phyloP scores from a whole-genome alignment of 2,113 vertebrate species.

The Malurus cyaneus region DNA sequence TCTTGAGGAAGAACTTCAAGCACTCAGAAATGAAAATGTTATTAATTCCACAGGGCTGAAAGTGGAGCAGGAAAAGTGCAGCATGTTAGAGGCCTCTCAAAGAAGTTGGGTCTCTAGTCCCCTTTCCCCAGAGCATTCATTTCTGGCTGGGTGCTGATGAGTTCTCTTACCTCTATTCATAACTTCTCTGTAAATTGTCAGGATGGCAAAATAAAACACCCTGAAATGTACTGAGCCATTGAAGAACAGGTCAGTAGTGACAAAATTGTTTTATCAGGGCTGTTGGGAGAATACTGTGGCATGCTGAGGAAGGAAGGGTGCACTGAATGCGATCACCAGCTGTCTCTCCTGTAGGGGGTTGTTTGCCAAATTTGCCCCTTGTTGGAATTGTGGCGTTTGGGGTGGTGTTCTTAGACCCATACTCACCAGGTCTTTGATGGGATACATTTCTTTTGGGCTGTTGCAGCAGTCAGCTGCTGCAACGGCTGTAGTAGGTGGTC shows the following conservation, averaged over 20 bases:
- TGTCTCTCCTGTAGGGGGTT: neutral
- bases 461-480: neutral
- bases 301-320: neutral
- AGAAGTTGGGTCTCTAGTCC: neutral
- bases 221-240: rapidly evolving
- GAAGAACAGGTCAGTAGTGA: neutral
- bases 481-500: neutral
- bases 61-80: neutral
- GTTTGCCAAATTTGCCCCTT: neutral
- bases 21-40: neutral
- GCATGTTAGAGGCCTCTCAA: neutral
- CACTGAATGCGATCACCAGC: neutral
- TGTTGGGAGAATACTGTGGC: neutral
- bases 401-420: neutral
- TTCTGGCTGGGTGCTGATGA: neutral
- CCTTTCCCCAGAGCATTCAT: neutral
- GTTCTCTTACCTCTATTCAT: neutral
- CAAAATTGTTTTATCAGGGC: neutral
- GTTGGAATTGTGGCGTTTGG: neutral
- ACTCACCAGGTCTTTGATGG: neutral
- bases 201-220: rapidly evolving
- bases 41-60: neutral
- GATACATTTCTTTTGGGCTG: neutral
- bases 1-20: neutral
- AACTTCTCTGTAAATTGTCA: rapidly evolving